Conservation (phyloP, 2,113 vertebrate genomes). For the Regulus satrapa region DNA sequence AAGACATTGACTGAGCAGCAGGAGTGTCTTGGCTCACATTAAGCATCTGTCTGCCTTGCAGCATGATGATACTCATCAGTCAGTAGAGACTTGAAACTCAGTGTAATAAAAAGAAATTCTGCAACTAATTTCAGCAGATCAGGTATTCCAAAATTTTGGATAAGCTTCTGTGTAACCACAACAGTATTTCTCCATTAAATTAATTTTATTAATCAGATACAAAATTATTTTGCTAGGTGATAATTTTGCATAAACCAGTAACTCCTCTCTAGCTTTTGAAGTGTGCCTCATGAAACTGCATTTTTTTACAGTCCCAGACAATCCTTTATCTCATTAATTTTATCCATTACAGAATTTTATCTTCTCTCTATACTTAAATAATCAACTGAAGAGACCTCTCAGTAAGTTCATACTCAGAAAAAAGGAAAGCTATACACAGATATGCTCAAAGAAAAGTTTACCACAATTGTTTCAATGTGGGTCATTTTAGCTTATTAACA, state of each 20-base stretch:
- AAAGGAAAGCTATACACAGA: not conserved
- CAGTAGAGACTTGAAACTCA: not conserved
- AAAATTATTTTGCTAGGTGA: not conserved
- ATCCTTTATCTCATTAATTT: not conserved
- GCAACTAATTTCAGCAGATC: not conserved
- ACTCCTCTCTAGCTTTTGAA: not conserved
- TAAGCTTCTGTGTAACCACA: not conserved
- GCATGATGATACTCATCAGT: not conserved
- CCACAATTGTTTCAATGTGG: not conserved
- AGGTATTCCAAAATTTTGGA: not conserved
- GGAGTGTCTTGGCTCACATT: not conserved
- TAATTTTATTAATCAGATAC: not conserved
- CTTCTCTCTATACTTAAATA: not conserved
- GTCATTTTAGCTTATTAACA: not conserved
- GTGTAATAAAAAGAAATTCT: not conserved
- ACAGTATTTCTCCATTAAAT: not conserved
- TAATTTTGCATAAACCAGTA: not conserved
- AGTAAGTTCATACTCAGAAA: not conserved
- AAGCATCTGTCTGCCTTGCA: not conserved
- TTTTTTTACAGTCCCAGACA: not conserved
- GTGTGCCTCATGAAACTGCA: not conserved
- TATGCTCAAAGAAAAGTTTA: not conserved
- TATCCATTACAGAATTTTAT: not conserved
- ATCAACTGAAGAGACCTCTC: not conserved
- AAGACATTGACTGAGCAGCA: not conserved